Base-by-base conservation (phyloP, 2,888 invertebrate species). In the Sesamia inferens region DNA sequence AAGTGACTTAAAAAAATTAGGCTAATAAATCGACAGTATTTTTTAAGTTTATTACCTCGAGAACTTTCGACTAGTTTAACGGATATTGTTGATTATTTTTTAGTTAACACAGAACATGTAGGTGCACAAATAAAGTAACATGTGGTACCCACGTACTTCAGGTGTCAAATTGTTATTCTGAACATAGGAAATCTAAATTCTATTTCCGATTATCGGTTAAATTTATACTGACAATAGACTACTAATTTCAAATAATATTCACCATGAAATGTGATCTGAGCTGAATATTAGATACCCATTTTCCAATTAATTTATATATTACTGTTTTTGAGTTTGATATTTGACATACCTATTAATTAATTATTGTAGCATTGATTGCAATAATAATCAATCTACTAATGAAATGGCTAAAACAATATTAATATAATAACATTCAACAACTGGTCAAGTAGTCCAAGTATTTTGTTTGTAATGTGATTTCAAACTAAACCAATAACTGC, bases 401-500 rank as follows among this genome's bases (percentile, higher is more conserved):
- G 22, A 47, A 31, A 22, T 22, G 19, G 5, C 0, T n/a, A 11
- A 54, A n/a, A 54, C 14, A 7, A 42, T n/a, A 39, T 5, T 8
- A 24, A 59, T 47, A 22, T 14, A 51, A 39, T 8, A 65, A 39
- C 39, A 16, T 13, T 22, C 0, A 58, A 39, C 0, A n/a, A 39
- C 6, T 39, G 16, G 6, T 44, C 42, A 42, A 22, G 0, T 16
- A 22, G 44, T 74, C 14, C 5, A 24, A 13, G 6, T 51, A 74
- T 51, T 59, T 47, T n/a, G 6, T 39, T 22, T 24, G 22, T 22
- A 57, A 47, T 31, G 51, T 63, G 11, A 47, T 64, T 42, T 47
- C 4, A 57, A 59, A 51, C 11, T n/a, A 48, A 31, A 47, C 42
- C 73, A 74, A 68, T 68, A 65, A 59, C 64, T 68, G 78, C 1